Conservation (phyloP, 2,888 invertebrate genomes). For the Slavum lentiscoides region DNA sequence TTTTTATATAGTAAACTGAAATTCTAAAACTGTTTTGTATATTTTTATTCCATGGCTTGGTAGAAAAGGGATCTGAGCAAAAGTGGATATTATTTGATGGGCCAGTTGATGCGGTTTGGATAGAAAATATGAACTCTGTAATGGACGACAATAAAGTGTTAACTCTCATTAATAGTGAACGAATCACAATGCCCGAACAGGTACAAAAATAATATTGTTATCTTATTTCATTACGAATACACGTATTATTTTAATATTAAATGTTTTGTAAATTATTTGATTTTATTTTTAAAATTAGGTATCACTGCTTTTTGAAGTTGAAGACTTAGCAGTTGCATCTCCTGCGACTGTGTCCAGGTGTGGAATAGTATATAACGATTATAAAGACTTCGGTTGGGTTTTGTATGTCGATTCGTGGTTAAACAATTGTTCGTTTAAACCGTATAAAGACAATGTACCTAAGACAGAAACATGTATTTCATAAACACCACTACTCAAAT, state of each 20-base stretch:
- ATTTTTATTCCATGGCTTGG: conserved; percentile 58
- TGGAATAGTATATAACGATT: conserved; percentile 92
- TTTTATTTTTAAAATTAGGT: conserved; percentile 14
- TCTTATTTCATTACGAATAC: neutral
- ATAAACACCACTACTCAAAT: conserved; percentile 66
- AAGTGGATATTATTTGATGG: conserved; percentile 93
- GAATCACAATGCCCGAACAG: conserved; percentile 65
- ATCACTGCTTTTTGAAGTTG: conserved; percentile 84
- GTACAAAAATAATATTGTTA: conserved; percentile 62
- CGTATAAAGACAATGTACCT: conserved; percentile 21
- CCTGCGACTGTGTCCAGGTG: conserved; percentile 91
- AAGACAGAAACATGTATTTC: too few relatives aligned
- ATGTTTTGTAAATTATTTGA: neutral
- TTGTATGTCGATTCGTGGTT: conserved; percentile 40
- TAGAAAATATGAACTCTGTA: conserved; percentile 93
- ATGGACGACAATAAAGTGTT: conserved; percentile 92
- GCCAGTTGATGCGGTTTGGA: conserved; percentile 93
- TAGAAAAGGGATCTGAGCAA: conserved; percentile 66
- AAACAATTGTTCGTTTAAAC: conserved; percentile 10
- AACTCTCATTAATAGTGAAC: conserved; percentile 77
- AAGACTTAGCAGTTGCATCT: conserved; percentile 91
- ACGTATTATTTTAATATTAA: neutral
- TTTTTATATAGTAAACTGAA: neutral
- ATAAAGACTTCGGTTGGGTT: conserved; percentile 83
- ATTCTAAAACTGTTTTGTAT: neutral